Percentiles rank a stretch among this genome's conserved stretches.
phyloP scores from a whole-genome alignment of 1,140 invertebrate species.

The Caenorhabditis remanei region DNA sequence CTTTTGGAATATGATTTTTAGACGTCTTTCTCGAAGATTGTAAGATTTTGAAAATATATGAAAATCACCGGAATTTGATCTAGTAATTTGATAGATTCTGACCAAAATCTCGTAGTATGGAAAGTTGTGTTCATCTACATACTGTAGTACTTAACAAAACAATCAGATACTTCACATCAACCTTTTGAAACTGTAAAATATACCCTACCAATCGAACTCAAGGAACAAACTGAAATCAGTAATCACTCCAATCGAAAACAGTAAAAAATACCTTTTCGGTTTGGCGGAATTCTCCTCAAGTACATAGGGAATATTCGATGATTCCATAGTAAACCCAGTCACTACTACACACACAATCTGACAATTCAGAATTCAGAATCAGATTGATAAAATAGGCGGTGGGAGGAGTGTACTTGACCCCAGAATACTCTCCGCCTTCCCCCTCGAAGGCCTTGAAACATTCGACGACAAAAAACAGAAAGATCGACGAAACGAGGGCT shows the following conservation, averaged over 20 bases:
- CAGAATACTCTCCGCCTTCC: not conserved
- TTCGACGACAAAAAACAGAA: not conserved
- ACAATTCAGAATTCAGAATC: not conserved
- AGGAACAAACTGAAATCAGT: no score
- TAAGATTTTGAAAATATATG: no score
- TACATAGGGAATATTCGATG: constrained; percentile 48
- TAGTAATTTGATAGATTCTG: no score
- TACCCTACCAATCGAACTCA: not conserved
- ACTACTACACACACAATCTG: not conserved
- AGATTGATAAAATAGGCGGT: not conserved
- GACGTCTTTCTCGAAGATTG: no score
- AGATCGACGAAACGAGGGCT: not conserved
- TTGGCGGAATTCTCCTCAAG: constrained; percentile 36
- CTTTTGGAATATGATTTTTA: no score
- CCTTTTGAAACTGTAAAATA: no score
- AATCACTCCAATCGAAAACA: not conserved
- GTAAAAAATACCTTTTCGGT: constrained; percentile 11
- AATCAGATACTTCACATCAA: no score
- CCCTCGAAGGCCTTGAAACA: not conserved
- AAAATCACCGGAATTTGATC: no score
- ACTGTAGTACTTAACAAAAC: no score
- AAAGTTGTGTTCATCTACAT: no score
- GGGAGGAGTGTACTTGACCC: not conserved
- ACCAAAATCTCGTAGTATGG: no score
- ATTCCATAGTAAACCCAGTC: not conserved